These are phyloP conservation scores for Clistopyga incitator DNA, from an alignment of 2,888 invertebrate species.

Conservation along the genomic window DNA sequence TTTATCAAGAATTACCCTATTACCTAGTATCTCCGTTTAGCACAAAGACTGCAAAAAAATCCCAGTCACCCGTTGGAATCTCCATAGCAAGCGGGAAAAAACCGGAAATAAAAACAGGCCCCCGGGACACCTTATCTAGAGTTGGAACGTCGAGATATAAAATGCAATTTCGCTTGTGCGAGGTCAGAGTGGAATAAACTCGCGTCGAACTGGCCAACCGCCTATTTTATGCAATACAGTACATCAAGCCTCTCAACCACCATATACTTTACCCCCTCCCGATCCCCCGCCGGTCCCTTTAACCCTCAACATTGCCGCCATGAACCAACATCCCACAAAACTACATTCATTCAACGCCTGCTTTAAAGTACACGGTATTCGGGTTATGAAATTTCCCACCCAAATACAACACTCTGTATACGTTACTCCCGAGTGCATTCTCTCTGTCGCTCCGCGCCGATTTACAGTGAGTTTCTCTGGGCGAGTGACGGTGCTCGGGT, in stretches of 20 bases:
- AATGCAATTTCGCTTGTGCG: neutral
- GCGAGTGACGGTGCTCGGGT: constrained; percentile 6
- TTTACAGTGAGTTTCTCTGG: constrained; percentile 17
- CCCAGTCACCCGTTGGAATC: neutral
- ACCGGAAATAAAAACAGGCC: neutral
- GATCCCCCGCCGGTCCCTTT: neutral
- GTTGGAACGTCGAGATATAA: neutral
- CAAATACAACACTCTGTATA: constrained; percentile 35
- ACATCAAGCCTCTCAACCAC: neutral
- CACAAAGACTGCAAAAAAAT: neutral
- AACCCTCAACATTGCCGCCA: neutral
- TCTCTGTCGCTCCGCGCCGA: constrained; percentile 10
- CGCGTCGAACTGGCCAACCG: neutral
- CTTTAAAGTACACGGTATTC: constrained; percentile 16
- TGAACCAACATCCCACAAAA: constrained; percentile 1
- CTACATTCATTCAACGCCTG: constrained; percentile 21
- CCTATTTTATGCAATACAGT: neutral
- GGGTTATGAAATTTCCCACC: constrained; percentile 32
- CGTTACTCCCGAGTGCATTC: constrained; percentile 17
- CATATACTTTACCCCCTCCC: too few relatives aligned
- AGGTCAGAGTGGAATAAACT: neutral
- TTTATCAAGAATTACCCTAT: neutral
- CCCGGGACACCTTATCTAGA: neutral
- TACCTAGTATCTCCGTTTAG: neutral
- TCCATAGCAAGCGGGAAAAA: neutral